These are phyloP conservation scores for Mungos mungo DNA, from an alignment of 2,113 vertebrate species.

Conservation along the genomic window DNA sequence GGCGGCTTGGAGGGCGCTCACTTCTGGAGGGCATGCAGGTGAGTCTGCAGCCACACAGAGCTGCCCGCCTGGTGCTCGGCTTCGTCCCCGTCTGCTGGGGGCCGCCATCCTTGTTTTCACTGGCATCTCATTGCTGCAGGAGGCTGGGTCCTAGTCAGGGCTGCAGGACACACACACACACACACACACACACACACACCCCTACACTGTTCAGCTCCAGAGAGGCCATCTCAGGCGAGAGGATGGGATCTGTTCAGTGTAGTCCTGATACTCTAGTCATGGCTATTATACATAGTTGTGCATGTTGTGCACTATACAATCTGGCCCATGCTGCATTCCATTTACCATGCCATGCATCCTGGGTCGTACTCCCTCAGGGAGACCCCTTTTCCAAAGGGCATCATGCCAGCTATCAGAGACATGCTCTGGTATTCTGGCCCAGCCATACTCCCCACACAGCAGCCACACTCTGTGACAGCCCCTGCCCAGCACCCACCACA, in stretches of 20 bases:
- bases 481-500: background rate
- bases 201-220: background rate
- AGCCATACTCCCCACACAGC: accelerated
- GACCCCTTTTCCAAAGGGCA: background rate
- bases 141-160: constrained; percentile 89
- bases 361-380: background rate
- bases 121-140: constrained; percentile 90
- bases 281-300: background rate
- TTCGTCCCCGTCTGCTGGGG: background rate
- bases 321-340: accelerated
- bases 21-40: background rate
- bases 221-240: no score
- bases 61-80: background rate
- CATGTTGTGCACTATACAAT: accelerated
- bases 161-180: constrained; percentile 80
- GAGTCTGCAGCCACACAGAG: background rate
- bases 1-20: background rate
- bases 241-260: no score
- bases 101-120: background rate
- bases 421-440: background rate
- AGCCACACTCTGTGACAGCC: background rate
- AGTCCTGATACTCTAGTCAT: background rate
- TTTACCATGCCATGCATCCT: accelerated
- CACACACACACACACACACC: background rate
- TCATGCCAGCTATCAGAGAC: background rate